Evolutionary conservation across 2,888 invertebrate species (phyloP).

Genomic region (Stenchaetothrips biformis): DNA sequence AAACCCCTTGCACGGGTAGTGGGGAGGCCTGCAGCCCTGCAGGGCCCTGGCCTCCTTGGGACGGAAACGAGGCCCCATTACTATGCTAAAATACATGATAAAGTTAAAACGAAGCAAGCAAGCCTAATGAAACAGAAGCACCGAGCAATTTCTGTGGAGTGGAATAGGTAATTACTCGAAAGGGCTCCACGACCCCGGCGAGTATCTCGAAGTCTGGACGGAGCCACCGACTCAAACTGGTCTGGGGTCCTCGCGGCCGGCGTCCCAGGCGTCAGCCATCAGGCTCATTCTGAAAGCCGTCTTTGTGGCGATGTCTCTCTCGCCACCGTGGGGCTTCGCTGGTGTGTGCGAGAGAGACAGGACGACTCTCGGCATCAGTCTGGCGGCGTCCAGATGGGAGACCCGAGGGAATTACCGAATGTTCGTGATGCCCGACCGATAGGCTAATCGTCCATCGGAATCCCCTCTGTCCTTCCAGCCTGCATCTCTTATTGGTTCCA

Average conservation of each 20-base stretch:
- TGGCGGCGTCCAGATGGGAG: too few species aligned
- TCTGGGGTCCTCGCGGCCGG: too few species aligned
- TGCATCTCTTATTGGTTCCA: background rate
- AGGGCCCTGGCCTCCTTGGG: background rate
- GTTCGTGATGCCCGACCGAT: background rate
- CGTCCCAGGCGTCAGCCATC: background rate
- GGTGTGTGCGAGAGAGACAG: background rate
- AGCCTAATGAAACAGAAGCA: slow-evolving; percentile 19
- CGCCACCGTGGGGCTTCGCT: background rate
- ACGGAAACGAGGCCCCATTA: slow-evolving; percentile 4
- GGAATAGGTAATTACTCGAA: background rate
- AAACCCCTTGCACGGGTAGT: background rate
- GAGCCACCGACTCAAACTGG: too few species aligned
- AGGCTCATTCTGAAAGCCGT: background rate
- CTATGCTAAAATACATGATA: slow-evolving; percentile 13
- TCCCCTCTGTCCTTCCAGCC: background rate
- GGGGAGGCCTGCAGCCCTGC: background rate
- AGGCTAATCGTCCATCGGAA: background rate
- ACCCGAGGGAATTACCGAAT: background rate
- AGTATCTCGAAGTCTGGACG: background rate
- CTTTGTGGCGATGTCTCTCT: background rate
- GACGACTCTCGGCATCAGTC: too few species aligned
- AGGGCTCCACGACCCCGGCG: background rate
- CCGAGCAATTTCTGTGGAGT: slow-evolving; percentile 11
- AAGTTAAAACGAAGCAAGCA: slow-evolving; percentile 8